A percentile compares a stretch with the other conserved stretches of the same genome.
Conservation (phyloP, 2,888 invertebrate species). For the Tetanocera ferruginea region DNA sequence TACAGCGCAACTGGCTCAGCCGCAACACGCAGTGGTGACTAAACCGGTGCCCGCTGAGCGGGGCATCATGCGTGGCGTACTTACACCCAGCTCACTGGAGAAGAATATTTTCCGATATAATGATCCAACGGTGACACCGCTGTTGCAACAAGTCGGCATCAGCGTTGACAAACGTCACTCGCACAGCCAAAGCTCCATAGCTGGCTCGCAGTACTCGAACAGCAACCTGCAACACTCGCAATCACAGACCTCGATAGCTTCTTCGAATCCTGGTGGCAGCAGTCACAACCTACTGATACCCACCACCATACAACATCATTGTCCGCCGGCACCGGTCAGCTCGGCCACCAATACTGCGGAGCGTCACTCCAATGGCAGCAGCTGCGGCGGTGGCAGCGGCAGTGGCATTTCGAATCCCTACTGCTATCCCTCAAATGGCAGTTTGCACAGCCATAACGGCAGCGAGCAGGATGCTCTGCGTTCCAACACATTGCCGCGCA, state of each 20-base stretch:
- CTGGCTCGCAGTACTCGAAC: conserved; percentile 54
- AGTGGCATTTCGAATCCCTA: conserved; percentile 44
- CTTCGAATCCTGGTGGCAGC: conserved; percentile 57
- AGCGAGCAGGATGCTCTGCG: conserved; percentile 58
- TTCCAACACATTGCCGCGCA: conserved; percentile 80
- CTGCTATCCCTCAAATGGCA: conserved; percentile 54
- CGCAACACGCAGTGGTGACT: conserved; percentile 63
- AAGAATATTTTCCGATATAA: conserved; percentile 70
- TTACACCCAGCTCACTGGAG: conserved; percentile 69
- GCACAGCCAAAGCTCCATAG: conserved; percentile 66
- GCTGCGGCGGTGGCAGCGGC: conserved; percentile 42
- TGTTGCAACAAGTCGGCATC: conserved; percentile 57
- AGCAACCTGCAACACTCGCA: conserved; percentile 67
- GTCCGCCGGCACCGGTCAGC: conserved; percentile 64
- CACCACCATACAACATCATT: conserved; percentile 56
- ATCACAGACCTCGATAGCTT: conserved; percentile 69
- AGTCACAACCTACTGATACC: conserved; percentile 47
- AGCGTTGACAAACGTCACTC: conserved; percentile 58
- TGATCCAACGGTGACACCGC: conserved; percentile 69
- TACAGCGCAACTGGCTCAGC: conserved; percentile 61
- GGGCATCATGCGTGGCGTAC: conserved; percentile 68
- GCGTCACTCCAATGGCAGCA: conserved; percentile 45
- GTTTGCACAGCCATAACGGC: conserved; percentile 46
- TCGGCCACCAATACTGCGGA: conserved; percentile 64
- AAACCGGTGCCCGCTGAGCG: conserved; percentile 65